A percentile compares a stretch with the other conserved stretches of the same genome.
Evolutionary conservation across 2,888 invertebrate genomes (phyloP).

Genomic region (Latrodectus elegans): DNA sequence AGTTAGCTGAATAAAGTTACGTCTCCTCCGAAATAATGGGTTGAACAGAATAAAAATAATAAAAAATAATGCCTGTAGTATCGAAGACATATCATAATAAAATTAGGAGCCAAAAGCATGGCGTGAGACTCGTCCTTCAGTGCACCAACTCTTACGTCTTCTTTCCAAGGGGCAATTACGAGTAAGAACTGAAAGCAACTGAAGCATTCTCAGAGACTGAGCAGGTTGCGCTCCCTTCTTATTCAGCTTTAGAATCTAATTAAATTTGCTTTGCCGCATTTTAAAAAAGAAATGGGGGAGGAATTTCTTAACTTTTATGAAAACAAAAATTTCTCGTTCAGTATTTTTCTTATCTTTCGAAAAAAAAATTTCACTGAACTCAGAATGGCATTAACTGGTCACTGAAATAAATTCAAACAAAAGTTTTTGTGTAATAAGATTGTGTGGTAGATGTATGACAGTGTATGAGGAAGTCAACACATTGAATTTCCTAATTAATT

Average conservation of each 20-base stretch:
- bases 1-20: neutral
- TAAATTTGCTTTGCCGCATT: neutral
- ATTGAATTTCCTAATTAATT: no score
- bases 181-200: neutral
- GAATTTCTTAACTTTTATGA: neutral
- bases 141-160: neutral
- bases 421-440: no score
- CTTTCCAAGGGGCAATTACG: neutral
- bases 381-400: neutral
- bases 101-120: neutral
- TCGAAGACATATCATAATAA: neutral
- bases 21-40: neutral
- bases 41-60: neutral
- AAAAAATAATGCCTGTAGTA: neutral
- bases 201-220: neutral
- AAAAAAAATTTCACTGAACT: neutral
- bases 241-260: neutral
- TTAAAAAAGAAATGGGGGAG: neutral
- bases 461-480: no score
- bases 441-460: no score
- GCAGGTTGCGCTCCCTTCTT: neutral
- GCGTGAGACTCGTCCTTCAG: neutral
- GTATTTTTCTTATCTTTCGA: neutral
- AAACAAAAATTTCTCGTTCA: neutral
- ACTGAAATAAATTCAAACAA: no score